Evolutionary conservation across 1,140 invertebrate species (phyloP), one percentile per base, ranked within the genome.

Genomic region (Dreissena rostriformis): DNA sequence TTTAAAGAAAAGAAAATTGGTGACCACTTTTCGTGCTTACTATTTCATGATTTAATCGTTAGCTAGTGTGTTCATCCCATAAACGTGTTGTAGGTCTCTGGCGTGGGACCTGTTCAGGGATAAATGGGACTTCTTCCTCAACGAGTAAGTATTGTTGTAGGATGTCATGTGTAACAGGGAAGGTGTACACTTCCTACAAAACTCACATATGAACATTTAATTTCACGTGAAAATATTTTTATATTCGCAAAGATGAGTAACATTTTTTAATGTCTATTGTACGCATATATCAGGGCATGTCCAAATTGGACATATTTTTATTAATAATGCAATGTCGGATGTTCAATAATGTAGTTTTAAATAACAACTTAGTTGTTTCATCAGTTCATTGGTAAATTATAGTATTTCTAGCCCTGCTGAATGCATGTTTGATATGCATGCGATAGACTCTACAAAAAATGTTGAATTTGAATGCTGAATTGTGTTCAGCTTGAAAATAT

Each of bases 21-120:
- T n/a, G n/a, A n/a, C n/a, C n/a, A n/a, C n/a, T n/a, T 17, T 6
- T n/a, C 61, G 19, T 2, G 15, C 17, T 29, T 1, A 6, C 19
- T 22, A 22, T n/a, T 2, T 6, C 67, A 19, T 70, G 6, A 24
- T 70, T 22, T n/a, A 39, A 39, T 39, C 39, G 39, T 39, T 39
- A 39, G 4, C 39, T 39, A 39, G 4, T 66, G 61, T 19, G 15
- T 52, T 14, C 24, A 22, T 22, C 29, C 24, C 19, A 10, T 26
- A 0, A 57, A 55, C 12, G 1, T 61, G 29, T 82, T 82, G 52
- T 15, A 94, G 95, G 75, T 93, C 96, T 10, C 91, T 97, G 10
- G 96, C 96, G 7, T 97, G 96, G 96, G 94, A 96, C 86, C 96
- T 96, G 92, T 92, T 97, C 2, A 95, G 96, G 90, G 95, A 95